Base-by-base conservation (phyloP, 2,797 vertebrate genomes). In the Triplophysa yarkandensis region DNA sequence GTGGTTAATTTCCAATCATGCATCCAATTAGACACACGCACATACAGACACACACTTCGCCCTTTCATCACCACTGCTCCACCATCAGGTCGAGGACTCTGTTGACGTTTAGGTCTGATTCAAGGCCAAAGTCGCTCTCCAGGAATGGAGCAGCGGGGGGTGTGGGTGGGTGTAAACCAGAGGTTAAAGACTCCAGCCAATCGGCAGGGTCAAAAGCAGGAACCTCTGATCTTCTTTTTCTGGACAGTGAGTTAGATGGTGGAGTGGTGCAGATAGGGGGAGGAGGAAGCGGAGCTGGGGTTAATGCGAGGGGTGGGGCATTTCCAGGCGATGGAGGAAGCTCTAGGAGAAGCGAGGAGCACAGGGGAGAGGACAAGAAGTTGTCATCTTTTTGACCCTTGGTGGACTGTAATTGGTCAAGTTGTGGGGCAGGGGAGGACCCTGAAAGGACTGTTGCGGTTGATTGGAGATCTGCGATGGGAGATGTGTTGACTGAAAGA, bases 151-250 rank as follows among this genome's bases (percentile, higher is more conserved):
- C 88, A 1, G 86, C 70, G 0, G 90, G 91, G 0, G 93, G 91
- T 46, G 91, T 87, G 60, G 93, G 78, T 34, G 93, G 84, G 46
- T 90, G 85, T 67, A 94, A 86, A 79, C 93, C 90, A 13, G 89
- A 86, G 2, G 94, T 94, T 79, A 97, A 88, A 6, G 91, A 91
- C 78, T 96, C 95, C 14, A 96, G 90, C 94, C 95, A 95, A 79
- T 96, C 94, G 0, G 91, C 92, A 0, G 95, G 92, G 4, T 95
- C 94, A 17, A 93, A 93, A 13, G 85, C 61, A 3, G 87, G 81
- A 4, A 85, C 83, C 21, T 88, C 89, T 25, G 89, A 87, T 13
- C 92, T 88, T 69, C 92, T 88, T 62, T 92, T 93, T 62, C 91
- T 88, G 7, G 90, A 91, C 75, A 82, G 85, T 27, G 82, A 77